A percentile compares a stretch with the other conserved stretches of the same genome.
Evolutionary conservation across 2,888 invertebrate species (phyloP).

Genomic region (Serrognathus titanus): DNA sequence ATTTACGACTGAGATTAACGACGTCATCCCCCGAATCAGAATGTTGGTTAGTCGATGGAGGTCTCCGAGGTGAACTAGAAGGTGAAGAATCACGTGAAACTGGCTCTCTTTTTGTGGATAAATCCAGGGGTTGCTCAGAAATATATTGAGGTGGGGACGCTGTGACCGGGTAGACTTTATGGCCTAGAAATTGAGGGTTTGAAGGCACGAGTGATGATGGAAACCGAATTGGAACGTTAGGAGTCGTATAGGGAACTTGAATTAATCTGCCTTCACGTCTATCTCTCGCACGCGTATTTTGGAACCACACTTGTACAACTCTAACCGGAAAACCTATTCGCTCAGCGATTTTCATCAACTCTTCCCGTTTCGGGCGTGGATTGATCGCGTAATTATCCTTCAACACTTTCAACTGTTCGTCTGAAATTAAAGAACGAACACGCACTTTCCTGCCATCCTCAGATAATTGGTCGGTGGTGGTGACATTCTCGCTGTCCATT

Average conservation of each 20-base stretch:
- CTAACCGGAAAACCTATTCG: constrained; percentile 70
- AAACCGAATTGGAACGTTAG: constrained; percentile 29
- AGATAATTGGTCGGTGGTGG: constrained; percentile 47
- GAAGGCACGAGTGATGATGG: constrained; percentile 38
- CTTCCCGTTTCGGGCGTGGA: constrained; percentile 91
- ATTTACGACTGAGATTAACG: constrained; percentile 73
- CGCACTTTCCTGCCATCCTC: constrained; percentile 75
- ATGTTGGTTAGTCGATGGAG: constrained; percentile 59
- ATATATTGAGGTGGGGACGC: constrained; percentile 32
- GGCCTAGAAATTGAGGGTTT: constrained; percentile 31
- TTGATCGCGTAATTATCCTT: constrained; percentile 88
- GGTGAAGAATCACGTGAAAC: constrained; percentile 58
- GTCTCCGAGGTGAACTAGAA: constrained; percentile 60
- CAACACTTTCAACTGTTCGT: constrained; percentile 86
- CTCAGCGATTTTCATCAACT: constrained; percentile 85
- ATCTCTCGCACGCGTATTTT: constrained; percentile 89
- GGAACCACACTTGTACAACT: constrained; percentile 94
- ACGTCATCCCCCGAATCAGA: constrained; percentile 67
- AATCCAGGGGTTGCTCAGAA: constrained; percentile 81
- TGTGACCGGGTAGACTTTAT: constrained; percentile 24
- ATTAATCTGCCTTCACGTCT: constrained; percentile 63
- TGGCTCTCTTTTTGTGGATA: constrained; percentile 77
- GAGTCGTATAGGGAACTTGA: constrained; percentile 43
- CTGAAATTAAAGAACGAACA: constrained; percentile 90
- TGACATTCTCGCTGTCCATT: constrained; percentile 53